Conservation (phyloP, 2,888 invertebrate genomes). For the Machimus rusticus region DNA sequence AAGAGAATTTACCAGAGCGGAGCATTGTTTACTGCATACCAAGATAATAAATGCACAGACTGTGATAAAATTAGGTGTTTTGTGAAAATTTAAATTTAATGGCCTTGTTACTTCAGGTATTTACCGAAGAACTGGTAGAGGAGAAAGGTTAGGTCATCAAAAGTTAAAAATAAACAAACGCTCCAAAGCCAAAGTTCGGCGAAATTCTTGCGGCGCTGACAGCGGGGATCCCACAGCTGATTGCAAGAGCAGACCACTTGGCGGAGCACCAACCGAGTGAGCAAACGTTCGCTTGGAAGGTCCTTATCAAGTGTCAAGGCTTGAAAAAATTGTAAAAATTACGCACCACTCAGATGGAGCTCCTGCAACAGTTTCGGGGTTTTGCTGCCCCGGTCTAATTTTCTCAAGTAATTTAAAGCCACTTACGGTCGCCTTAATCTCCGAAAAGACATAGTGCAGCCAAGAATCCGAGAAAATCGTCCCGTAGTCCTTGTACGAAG, state of each 20-base stretch:
- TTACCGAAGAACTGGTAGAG: background rate
- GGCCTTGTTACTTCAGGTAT: background rate
- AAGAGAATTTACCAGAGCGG: no score
- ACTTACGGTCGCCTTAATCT: slow-evolving; percentile 66
- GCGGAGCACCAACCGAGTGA: background rate
- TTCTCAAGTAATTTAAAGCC: background rate
- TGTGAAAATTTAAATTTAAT: background rate
- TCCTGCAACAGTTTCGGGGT: background rate
- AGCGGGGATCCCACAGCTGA: background rate
- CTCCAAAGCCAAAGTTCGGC: background rate
- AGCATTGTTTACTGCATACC: no score
- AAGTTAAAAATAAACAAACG: background rate
- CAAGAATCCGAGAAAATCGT: slow-evolving; percentile 60
- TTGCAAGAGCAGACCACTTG: background rate
- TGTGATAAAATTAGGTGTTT: background rate
- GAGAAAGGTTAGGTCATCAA: background rate
- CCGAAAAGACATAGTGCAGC: slow-evolving; percentile 66
- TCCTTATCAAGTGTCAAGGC: background rate
- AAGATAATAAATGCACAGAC: no score
- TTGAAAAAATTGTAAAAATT: background rate
- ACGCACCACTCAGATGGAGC: background rate
- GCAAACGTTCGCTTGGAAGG: background rate
- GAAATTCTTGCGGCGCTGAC: background rate
- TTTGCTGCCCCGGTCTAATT: background rate
- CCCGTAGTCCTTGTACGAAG: slow-evolving; percentile 55